These are phyloP conservation scores for Phania funesta DNA, from an alignment of 2,888 invertebrate genomes.

Conservation along the genomic window DNA sequence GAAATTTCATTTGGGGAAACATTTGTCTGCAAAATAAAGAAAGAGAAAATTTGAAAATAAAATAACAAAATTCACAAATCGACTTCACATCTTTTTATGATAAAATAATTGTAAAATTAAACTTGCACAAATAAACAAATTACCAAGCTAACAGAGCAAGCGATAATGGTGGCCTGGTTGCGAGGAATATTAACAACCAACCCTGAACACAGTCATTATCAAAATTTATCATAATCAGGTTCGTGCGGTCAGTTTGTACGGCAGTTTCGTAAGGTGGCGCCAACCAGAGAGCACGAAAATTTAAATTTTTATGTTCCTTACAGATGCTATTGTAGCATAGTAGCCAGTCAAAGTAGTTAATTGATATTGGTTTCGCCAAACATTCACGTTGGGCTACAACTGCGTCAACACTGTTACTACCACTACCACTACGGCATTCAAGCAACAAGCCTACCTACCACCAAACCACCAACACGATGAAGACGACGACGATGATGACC, in stretches of 20 bases:
- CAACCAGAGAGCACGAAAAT: slow-evolving; percentile 73
- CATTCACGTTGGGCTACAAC: slow-evolving; percentile 47
- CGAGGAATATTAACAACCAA: slow-evolving; percentile 43
- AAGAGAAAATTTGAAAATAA: neutral
- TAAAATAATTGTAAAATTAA: slow-evolving; percentile 60
- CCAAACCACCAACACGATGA: slow-evolving; percentile 17
- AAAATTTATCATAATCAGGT: slow-evolving; percentile 65
- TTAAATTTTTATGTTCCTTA: slow-evolving; percentile 73
- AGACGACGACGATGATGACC: neutral
- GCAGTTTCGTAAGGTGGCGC: slow-evolving; percentile 76
- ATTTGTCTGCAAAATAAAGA: slow-evolving; percentile 91
- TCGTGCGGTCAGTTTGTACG: slow-evolving; percentile 54
- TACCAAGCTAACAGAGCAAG: slow-evolving; percentile 7
- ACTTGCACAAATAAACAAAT: slow-evolving; percentile 44
- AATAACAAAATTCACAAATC: neutral
- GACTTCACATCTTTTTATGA: slow-evolving; percentile 11
- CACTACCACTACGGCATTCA: slow-evolving; percentile 24
- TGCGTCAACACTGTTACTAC: slow-evolving; percentile 56
- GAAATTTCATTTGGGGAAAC: slow-evolving; percentile 99
- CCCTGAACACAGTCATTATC: slow-evolving; percentile 57
- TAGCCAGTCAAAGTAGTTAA: slow-evolving; percentile 61
- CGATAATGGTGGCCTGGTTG: slow-evolving; percentile 51
- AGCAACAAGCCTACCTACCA: neutral
- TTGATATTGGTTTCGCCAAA: slow-evolving; percentile 58
- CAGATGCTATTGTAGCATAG: slow-evolving; percentile 27